phyloP scores from a whole-genome alignment of 2,888 invertebrate genomes.

The Steromphala cineraria region DNA sequence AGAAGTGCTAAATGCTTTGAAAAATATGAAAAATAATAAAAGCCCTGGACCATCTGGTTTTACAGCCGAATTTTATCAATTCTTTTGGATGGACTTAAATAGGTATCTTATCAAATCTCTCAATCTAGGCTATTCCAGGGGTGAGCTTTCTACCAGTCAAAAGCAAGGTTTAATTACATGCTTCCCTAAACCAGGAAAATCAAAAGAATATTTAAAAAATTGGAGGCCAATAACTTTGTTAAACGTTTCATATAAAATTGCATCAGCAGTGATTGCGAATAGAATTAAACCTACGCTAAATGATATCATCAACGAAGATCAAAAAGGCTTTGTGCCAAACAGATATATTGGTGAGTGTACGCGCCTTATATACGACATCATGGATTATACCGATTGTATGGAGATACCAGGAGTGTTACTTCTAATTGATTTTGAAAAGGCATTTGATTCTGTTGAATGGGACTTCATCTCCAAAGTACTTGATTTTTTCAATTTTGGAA shows the following conservation, averaged over 20 bases:
- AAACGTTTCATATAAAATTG: background rate
- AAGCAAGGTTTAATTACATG: background rate
- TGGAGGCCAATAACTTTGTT: constrained; percentile 2
- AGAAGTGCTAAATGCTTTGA: background rate
- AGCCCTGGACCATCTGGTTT: background rate
- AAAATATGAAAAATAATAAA: constrained; percentile 3
- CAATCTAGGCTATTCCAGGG: background rate
- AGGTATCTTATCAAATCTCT: background rate
- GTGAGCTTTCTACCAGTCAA: background rate
- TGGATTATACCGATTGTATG: background rate
- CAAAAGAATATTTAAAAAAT: background rate
- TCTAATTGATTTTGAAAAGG: constrained; percentile 16
- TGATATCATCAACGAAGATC: background rate
- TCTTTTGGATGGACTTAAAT: background rate
- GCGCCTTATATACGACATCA: background rate
- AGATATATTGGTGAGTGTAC: constrained; percentile 8
- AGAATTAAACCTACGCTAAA: background rate
- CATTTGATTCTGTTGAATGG: constrained; percentile 3
- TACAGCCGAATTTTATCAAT: background rate
- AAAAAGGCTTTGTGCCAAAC: background rate
- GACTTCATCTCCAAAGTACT: background rate
- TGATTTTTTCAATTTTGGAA: background rate
- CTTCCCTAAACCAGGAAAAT: background rate
- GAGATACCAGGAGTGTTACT: background rate
- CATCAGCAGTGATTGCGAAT: background rate